Base-by-base conservation (phyloP, 2,113 vertebrate genomes). In the Pluvianellus socialis region DNA sequence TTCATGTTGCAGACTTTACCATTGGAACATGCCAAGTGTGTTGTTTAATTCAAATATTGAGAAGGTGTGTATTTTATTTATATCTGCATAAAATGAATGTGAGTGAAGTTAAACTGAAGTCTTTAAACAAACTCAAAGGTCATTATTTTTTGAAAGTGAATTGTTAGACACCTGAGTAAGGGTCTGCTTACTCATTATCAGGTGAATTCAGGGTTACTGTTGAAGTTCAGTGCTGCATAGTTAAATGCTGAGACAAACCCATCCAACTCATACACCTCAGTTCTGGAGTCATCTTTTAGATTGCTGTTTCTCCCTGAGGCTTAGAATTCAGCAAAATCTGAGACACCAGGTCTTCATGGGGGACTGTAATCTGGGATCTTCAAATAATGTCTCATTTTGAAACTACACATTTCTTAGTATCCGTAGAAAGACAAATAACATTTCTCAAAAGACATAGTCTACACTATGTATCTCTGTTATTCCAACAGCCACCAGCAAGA, bases 191-290 rank as follows among this genome's bases (percentile, higher is more conserved):
- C 30, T 74, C 35, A 32, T 75, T 47, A 14, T 27, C 27, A 14
- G 23, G 26, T 38, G 24, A 79, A 58, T 27, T 63, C 22, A 55
- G 16, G 35, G 5, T 2, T 44, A 20, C 44, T 68, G 20, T 33
- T 40, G 40, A 2, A 17, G 16, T 30, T 83, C 32, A 35, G 40
- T 33, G 35, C 12, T n/a, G 12, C 5, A 1, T 17, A 0, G 0
- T 56, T 62, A 42, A 89, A 50, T 58, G 20, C 75, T 63, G 21
- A 68, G 23, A 40, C 23, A 70, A 74, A 77, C 14, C 17, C 24
- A 4, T n/a, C 19, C 13, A 28, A 22, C 26, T 70, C 30, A 21
- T 15, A 30, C 9, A 42, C 14, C 17, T 56, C 20, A 4, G 12
- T 56, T 32, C 33, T 56, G 42, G 15, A 23, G 30, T 19, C 22